Evolutionary conservation across 2,797 vertebrate species (phyloP).

Genomic region (Spinibarbus caldwelli): DNA sequence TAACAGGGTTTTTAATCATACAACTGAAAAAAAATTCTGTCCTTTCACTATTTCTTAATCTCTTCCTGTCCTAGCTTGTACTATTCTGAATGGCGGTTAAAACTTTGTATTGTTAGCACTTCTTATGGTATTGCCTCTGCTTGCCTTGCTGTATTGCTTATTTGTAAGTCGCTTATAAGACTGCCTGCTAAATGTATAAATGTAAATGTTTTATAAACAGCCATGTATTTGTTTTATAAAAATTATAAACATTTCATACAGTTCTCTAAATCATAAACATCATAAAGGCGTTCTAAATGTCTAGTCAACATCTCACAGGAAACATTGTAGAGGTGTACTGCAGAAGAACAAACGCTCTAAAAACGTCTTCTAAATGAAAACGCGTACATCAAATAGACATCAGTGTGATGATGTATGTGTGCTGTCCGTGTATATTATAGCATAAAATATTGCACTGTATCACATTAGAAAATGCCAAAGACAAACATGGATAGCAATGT

Average conservation of each 20-base stretch:
- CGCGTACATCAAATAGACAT: no score
- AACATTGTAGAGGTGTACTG: neutral
- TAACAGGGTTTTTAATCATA: neutral
- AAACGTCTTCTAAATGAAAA: neutral
- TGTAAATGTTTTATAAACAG: neutral
- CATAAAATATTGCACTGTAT: neutral
- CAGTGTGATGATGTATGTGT: neutral
- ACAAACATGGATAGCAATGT: neutral
- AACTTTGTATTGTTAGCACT: neutral
- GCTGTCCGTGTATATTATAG: neutral
- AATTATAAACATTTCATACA: neutral
- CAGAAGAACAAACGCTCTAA: neutral
- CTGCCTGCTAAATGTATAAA: neutral
- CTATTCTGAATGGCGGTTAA: neutral
- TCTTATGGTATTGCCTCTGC: neutral
- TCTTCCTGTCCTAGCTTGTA: neutral
- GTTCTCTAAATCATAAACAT: neutral
- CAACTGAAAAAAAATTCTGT: neutral
- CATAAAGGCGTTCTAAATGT: neutral
- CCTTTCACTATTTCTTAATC: neutral
- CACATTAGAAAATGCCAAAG: neutral
- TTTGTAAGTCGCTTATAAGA: neutral
- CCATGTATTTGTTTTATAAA: neutral
- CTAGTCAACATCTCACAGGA: neutral
- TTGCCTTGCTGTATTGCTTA: neutral